These are phyloP conservation scores for Podarcis cretensis DNA, from an alignment of 2,113 vertebrate genomes.

Conservation along the genomic window DNA sequence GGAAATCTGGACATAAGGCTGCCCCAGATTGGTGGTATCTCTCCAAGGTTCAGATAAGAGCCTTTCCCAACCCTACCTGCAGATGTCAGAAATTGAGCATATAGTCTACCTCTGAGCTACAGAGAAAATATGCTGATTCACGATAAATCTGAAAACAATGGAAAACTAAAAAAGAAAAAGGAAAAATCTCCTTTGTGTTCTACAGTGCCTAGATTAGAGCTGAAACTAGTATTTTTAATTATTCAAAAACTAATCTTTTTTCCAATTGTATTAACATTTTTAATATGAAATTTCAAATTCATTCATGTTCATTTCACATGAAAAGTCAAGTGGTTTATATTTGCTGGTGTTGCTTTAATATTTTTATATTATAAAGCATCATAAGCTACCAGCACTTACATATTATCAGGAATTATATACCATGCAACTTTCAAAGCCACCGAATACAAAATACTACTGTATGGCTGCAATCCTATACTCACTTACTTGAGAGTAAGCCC, in stretches of 20 bases:
- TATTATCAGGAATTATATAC: not conserved
- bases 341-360: not conserved
- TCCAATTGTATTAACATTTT: not conserved
- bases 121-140: not conserved
- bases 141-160: not conserved
- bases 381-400: not conserved
- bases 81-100: not conserved
- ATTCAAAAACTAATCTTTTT: not conserved
- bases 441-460: not conserved
- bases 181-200: not conserved
- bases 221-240: not conserved
- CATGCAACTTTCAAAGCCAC: not conserved
- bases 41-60: not conserved
- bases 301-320: not conserved
- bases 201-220: not conserved
- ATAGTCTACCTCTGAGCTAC: not conserved
- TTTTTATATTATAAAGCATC: not conserved
- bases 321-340: not conserved
- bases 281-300: not conserved
- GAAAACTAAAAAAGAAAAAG: not conserved
- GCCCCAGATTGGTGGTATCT: not conserved
- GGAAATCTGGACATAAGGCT: too few species aligned
- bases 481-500: too few species aligned
- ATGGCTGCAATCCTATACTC: not conserved
- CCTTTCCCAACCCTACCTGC: too few species aligned